phyloP scores from a whole-genome alignment of 1,140 invertebrate species.

The Conopomorpha cramerella region DNA sequence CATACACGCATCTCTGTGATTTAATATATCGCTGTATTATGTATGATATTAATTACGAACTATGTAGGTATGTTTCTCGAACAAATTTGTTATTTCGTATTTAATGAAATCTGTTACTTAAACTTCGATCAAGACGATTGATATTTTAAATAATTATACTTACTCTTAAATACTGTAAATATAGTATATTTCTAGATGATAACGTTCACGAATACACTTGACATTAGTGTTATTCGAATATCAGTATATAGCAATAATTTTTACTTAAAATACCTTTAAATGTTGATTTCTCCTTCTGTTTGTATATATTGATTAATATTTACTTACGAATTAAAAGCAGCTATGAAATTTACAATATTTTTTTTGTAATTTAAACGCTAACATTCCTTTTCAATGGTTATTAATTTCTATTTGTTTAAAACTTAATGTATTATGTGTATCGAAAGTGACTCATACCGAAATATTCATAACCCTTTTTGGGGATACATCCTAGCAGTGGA shows the following conservation, averaged over 20 bases:
- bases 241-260: too few relatives aligned
- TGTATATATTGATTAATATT: slow-evolving; percentile 40
- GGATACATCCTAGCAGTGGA: too few relatives aligned
- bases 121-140: slow-evolving; percentile 19
- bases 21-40: slow-evolving; percentile 45
- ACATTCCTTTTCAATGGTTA: slow-evolving; percentile 52
- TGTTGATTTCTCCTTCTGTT: too few relatives aligned
- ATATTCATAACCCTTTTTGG: too few relatives aligned
- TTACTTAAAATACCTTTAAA: too few relatives aligned
- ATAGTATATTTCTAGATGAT: slow-evolving; percentile 43
- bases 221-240: too few relatives aligned
- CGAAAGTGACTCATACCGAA: too few relatives aligned
- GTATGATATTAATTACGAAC: too few relatives aligned
- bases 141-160: slow-evolving; percentile 27
- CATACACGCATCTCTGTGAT: slow-evolving; percentile 50
- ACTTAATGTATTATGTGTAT: too few relatives aligned
- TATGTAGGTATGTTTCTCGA: slow-evolving; percentile 50
- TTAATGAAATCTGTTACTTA: slow-evolving; percentile 41
- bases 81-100: slow-evolving; percentile 57
- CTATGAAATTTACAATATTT: too few relatives aligned
- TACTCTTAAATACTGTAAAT: slow-evolving; percentile 49
- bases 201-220: too few relatives aligned
- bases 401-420: too few relatives aligned
- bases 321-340: slow-evolving; percentile 20
- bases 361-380: slow-evolving; percentile 46